These are phyloP conservation scores for Myotis vivesi DNA, from an alignment of 2,797 vertebrate genomes.

Conservation along the genomic window DNA sequence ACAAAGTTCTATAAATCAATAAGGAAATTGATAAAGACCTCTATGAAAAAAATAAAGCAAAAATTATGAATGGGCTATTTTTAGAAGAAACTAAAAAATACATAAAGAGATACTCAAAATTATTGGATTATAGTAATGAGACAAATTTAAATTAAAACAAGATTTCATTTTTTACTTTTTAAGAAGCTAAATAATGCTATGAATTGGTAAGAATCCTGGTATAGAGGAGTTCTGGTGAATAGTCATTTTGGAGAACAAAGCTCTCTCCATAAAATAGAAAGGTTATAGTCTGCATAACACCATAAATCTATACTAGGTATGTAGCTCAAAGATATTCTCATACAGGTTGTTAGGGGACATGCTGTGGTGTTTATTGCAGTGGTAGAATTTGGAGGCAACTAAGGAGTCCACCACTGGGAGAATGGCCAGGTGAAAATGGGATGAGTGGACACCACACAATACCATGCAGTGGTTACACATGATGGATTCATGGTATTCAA, in stretches of 20 bases:
- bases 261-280: background rate
- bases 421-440: background rate
- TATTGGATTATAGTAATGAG: background rate
- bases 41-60: background rate
- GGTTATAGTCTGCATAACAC: no score
- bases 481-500: background rate
- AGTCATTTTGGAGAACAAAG: background rate
- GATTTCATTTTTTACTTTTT: background rate
- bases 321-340: background rate
- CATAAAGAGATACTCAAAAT: background rate
- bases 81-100: conserved; percentile 23
- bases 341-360: background rate
- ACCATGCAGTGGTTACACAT: background rate
- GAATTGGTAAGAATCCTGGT: background rate
- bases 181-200: background rate
- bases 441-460: background rate
- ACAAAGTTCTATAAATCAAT: background rate
- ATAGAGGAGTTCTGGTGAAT: background rate
- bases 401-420: background rate
- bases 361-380: background rate
- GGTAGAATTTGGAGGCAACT: background rate
- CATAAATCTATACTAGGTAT: background rate
- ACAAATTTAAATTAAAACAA: background rate
- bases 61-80: background rate
- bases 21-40: background rate